Evolutionary conservation across 2,113 vertebrate genomes (phyloP), one percentile per base, ranked within the genome.

Genomic region (Rostratula benghalensis): DNA sequence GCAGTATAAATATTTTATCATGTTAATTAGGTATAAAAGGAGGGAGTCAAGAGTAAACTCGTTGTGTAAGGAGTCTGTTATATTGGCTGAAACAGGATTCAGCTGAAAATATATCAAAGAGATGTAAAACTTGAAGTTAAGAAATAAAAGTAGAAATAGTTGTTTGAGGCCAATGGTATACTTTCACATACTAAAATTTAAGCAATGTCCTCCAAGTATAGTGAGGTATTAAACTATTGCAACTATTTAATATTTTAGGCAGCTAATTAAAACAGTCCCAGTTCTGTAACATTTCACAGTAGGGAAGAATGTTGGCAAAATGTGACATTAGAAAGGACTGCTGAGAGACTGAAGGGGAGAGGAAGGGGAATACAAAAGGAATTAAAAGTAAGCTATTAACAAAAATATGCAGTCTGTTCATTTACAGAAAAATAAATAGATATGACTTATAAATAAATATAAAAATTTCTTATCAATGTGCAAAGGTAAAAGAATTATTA

Each of bases 1-100:
- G 28, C 60, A 94, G 31, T 70, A 80, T 94, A 94, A 97, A 96
- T 96, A 95, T 92, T 96, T 95, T 83, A 89, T 70, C 51, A 71
- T n/a, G 41, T 85, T 93, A 87, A 95, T 95, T 73, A 87, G 78
- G n/a, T 82, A 31, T 65, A 79, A 92, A 94, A 96, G 35, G 65
- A 83, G 27, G 43, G 46, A 75, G 56, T 60, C 3, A 6, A 63
- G 54, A 70, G 69, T 68, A 94, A 94, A 89, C 22, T 43, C 19
- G 16, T 10, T 53, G 33, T 46, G 3, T 67, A 87, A 89, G 27
- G 59, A 82, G 57, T 22, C 61, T 68, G 37, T 80, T 83, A 70
- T 37, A 37, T n/a, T 89, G 46, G 21, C 35, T 87, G 64, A 83
- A 94, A 59, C 13, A 71, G 3, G 28, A 61, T 24, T 64, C 2